These are phyloP conservation scores for Xyrichtys novacula DNA, from an alignment of 2,797 vertebrate genomes.

Conservation along the genomic window DNA sequence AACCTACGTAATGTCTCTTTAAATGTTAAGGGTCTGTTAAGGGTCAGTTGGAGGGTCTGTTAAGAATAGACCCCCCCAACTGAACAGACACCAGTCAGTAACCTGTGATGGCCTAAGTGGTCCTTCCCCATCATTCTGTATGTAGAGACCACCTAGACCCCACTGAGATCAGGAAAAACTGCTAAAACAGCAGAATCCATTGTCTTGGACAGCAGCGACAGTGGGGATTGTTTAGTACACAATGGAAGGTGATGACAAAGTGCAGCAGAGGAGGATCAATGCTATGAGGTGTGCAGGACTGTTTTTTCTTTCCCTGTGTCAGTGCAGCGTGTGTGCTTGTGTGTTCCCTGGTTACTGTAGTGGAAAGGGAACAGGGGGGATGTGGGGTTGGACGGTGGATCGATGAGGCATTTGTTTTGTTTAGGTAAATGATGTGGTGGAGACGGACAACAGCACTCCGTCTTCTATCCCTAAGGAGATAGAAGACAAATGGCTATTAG, in stretches of 20 bases:
- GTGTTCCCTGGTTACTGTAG: constrained; percentile 28
- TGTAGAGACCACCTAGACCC: constrained; percentile 10
- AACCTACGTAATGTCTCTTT: no score
- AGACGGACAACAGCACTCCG: constrained; percentile 74
- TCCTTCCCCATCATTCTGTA: not conserved
- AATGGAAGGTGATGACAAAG: constrained; percentile 75
- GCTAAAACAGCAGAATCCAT: constrained; percentile 30
- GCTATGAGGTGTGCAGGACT: constrained; percentile 33
- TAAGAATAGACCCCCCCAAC: no score
- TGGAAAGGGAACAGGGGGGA: constrained; percentile 31
- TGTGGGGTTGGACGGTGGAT: constrained; percentile 50
- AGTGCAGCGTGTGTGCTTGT: constrained; percentile 32
- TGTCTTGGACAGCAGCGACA: constrained; percentile 37
- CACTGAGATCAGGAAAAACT: constrained; percentile 23
- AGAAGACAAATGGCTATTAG: constrained; percentile 78
- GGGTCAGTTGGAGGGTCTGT: no score
- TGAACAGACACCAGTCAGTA: constrained; percentile 14
- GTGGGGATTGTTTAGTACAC: constrained; percentile 47
- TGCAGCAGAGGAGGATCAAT: constrained; percentile 72
- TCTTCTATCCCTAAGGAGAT: constrained; percentile 75
- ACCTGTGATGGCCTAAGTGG: not conserved
- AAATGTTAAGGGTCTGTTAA: no score
- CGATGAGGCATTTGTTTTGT: constrained; percentile 80
- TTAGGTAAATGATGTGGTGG: constrained; percentile 81
- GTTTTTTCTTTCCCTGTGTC: constrained; percentile 8